Evolutionary conservation across 2,113 vertebrate species (phyloP), one percentile per base, ranked within the genome.

Genomic region (Synchiropus splendidus): DNA sequence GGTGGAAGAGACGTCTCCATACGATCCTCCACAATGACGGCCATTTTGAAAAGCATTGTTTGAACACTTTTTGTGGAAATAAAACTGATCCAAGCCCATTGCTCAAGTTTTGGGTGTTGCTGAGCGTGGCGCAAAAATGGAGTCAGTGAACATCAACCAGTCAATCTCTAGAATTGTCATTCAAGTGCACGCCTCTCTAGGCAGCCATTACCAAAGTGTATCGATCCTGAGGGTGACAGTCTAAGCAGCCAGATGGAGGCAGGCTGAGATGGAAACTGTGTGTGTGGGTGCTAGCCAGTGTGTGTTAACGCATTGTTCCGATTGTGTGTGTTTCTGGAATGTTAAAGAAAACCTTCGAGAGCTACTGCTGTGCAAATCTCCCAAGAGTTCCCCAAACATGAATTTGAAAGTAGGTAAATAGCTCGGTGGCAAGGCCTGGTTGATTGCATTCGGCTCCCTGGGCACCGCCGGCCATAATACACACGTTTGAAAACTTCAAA

Each of bases 381-480:
- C 21, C 4, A 27, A 5, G 21, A 8, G 21, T 31, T 48, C 61
- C 52, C 48, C 40, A 52, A 65, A 75, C 51, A 43, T 8, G 47
- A 75, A 81, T 78, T 83, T 81, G 76, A 61, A 83, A 78, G 68
- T 77, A 80, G 58, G 70, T 74, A 74, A 74, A 74, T 55, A 64
- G 58, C 59, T 70, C 58, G n/a, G 64, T 70, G 55, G 61, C 63
- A 50, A 51, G 60, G 42, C 31, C 44, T n/a, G 50, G 51, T 61
- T 81, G 80, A 83, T 80, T 83, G 68, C 74, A 62, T 78, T 67
- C 30, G 11, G 41, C 44, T 69, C 71, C 66, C 64, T 67, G 46
- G 64, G 69, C 70, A 58, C 67, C 51, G 53, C 39, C 18, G 53
- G 52, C 61, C 59, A 57, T 74, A 75, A 67, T 80, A 64, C 64